Conservation (phyloP, 2,888 invertebrate genomes). For the Erynnis tages region DNA sequence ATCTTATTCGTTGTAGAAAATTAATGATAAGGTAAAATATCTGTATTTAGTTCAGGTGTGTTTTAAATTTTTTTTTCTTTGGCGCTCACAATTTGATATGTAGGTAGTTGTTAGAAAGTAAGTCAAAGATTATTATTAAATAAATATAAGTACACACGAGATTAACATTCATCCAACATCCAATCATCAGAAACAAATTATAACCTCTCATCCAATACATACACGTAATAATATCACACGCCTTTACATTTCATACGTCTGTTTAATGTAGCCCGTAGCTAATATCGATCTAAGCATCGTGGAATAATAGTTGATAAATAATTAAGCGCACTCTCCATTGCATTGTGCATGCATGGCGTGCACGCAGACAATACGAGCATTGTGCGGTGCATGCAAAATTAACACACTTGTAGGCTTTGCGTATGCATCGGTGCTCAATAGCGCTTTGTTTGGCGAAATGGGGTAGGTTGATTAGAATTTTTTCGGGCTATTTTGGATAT, state of each 20-base stretch:
- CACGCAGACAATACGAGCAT: constrained; percentile 16
- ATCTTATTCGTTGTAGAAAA: too few species aligned
- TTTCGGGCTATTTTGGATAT: too few species aligned
- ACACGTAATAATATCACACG: not conserved
- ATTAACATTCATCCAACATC: too few species aligned
- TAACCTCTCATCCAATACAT: too few species aligned
- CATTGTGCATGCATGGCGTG: constrained; percentile 1
- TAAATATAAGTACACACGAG: too few species aligned
- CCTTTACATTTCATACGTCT: not conserved
- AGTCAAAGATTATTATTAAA: too few species aligned
- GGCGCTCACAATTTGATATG: too few species aligned
- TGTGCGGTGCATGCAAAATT: constrained; percentile 16
- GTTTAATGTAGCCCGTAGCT: not conserved
- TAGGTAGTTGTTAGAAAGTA: too few species aligned
- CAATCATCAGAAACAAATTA: too few species aligned
- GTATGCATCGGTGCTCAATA: not conserved
- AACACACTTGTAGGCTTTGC: constrained; percentile 16
- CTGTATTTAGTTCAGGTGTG: too few species aligned
- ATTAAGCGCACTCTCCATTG: constrained; percentile 4
- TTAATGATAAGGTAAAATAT: too few species aligned
- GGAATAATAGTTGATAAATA: constrained; percentile 21
- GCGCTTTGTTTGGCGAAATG: not conserved
- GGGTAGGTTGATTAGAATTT: not conserved
- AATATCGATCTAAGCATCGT: not conserved
- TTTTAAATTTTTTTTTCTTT: too few species aligned